Evolutionary conservation across 2,797 vertebrate species (phyloP), one percentile per base, ranked within the genome.

Genomic region (Cyprinodon diabolis): DNA sequence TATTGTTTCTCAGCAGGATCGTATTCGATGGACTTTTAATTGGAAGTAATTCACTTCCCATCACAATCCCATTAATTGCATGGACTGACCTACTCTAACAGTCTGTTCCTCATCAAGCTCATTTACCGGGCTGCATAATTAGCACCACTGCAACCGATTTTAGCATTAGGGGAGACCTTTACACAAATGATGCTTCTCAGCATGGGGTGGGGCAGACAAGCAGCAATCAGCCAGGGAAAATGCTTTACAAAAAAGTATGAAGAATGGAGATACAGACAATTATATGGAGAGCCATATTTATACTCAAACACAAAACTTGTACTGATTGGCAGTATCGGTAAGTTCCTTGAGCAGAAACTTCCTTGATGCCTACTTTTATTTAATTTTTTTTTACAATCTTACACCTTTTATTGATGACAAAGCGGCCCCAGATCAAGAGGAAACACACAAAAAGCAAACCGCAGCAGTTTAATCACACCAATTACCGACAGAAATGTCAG

Each of bases 11-110:
- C 85, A 47, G 76, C 86, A 72, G 73, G 79, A 76, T 87, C 76
- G 71, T 45, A 80, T 87, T 88, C 86, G 84, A 91, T 93, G 86
- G 89, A 84, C 86, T 91, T 94, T 93, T 94, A 95, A 95, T 94
- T 94, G 88, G 83, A 69, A 87, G 81, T 91, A 92, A 94, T 94
- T 92, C 84, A 89, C 89, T 90, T 91, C 82, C 89, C 84, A 89
- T 85, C 68, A 71, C n/a, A 71, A 83, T 93, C 90, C 88, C 84
- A 93, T 92, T 93, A 94, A 93, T 93, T 91, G 91, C 21, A 3
- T 60, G 70, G 84, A 89, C 87, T 84, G 88, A 91, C 87, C 90
- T 70, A 84, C 87, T 85, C 76, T 71, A 57, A 74, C 74, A 77
- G 85, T 74, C 89, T 81, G 77, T 78, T 89, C 78, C 68, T 85